Percentiles rank a stretch among this genome's conserved stretches.
Conservation (phyloP, 2,888 invertebrate species). For the Cheilosia vernalis region DNA sequence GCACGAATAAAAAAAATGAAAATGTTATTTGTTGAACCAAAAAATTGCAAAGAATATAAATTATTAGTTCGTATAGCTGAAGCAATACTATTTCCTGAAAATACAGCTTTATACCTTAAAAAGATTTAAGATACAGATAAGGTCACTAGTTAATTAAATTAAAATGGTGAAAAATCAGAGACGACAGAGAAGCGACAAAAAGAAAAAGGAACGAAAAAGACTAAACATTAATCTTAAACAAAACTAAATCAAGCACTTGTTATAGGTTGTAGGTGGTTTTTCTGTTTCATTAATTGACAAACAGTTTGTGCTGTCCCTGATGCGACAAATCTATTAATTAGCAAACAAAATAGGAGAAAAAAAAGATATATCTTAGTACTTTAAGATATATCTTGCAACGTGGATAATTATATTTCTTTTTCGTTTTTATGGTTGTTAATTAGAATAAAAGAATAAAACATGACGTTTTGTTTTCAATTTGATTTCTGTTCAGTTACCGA, state of each 20-base stretch:
- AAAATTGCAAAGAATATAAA: background rate
- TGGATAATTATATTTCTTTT: slow-evolving; percentile 17
- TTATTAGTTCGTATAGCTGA: slow-evolving; percentile 35
- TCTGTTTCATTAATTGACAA: slow-evolving; percentile 7
- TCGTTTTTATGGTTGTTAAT: slow-evolving; percentile 28
- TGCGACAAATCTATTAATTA: slow-evolving; percentile 21
- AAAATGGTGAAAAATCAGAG: slow-evolving; percentile 12
- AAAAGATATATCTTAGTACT: slow-evolving; percentile 31
- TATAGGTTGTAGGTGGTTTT: slow-evolving; percentile 16
- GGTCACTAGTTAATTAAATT: slow-evolving; percentile 29
- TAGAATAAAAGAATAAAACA: slow-evolving; percentile 19
- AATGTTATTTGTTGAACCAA: slow-evolving; percentile 21
- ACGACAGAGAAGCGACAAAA: slow-evolving; percentile 9
- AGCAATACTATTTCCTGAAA: slow-evolving; percentile 59
- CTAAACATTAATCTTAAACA: slow-evolving; percentile 51
- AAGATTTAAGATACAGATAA: slow-evolving; percentile 39
- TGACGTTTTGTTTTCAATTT: background rate
- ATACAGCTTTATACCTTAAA: slow-evolving; percentile 54
- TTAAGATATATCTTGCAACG: slow-evolving; percentile 54
- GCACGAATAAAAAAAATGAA: slow-evolving; percentile 9
- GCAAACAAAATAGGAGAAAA: slow-evolving; percentile 8
- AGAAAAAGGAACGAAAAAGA: slow-evolving; percentile 54
- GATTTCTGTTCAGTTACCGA: slow-evolving; percentile 15
- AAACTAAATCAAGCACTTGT: slow-evolving; percentile 33
- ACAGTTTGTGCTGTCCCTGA: background rate